Evolutionary conservation across 2,888 invertebrate species (phyloP), one percentile per base, ranked within the genome.

Genomic region (Cephus runcator): DNA sequence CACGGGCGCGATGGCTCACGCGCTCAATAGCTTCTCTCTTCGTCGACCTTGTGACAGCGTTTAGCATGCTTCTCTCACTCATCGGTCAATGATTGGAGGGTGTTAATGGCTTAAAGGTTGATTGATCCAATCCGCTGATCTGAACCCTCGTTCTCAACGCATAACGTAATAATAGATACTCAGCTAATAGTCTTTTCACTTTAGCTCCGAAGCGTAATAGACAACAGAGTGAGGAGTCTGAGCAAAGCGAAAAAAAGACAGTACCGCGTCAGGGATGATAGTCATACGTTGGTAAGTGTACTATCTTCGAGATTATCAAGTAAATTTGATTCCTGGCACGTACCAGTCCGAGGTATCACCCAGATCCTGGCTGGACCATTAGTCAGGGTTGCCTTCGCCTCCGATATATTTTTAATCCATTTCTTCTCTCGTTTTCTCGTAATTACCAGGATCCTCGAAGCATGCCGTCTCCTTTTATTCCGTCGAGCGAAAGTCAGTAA

Each of bases 51-150:
- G 40, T 31, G 71, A 75, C 75, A 34, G 36, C 75, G 33, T 34
- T 77, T 68, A 69, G 75, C 74, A 69, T 69, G 69, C 75, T 73
- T 33, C 34, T 68, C 68, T 34, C 56, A 35, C 73, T 76, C 76
- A n/a, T 71, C 34, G 30, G 71, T 40, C 36, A 56, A 68, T 34
- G 73, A 75, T 71, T 34, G 76, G 73, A 68, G 73, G 34, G 75
- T 69, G 78, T 78, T 78, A 78, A 78, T 78, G 73, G 76, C 78
- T 75, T 76, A 78, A 76, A 73, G 78, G 73, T 78, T 78, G 76
- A 78, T 78, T 33, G 78, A 78, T 76, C 69, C 78, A 73, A 78
- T 75, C 78, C 75, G 75, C 69, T 78, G 31, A 69, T 40, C 35
- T 23, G 6, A 34, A 23, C 34, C 69, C 40, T 76, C 76, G 1